A percentile compares a stretch with the other conserved stretches of the same genome.
phyloP scores from a whole-genome alignment of 2,113 vertebrate species.

The Peucedramus taeniatus region DNA sequence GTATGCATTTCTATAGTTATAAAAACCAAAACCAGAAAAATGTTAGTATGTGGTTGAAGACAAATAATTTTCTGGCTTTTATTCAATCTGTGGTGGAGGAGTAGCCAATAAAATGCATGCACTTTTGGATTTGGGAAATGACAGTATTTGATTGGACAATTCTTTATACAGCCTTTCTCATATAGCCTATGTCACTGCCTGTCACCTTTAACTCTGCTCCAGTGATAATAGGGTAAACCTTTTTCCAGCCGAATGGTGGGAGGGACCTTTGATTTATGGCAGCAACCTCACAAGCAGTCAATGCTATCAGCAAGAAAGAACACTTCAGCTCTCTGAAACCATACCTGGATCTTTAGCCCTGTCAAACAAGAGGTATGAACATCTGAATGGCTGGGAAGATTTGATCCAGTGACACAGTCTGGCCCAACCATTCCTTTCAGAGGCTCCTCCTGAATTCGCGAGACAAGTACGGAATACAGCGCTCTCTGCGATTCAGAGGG shows the following conservation, averaged over 20 bases:
- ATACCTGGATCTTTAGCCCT: constrained; percentile 90
- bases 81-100: background rate
- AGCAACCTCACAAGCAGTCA: background rate
- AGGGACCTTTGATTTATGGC: background rate
- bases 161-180: background rate
- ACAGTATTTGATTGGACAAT: background rate
- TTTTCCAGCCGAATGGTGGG: background rate
- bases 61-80: background rate
- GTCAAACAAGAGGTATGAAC: constrained; percentile 91
- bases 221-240: background rate
- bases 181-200: background rate
- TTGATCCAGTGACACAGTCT: constrained; percentile 93
- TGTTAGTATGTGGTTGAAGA: background rate
- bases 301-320: background rate
- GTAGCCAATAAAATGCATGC: background rate
- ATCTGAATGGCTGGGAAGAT: constrained; percentile 93
- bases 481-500: constrained; percentile 81
- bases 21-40: background rate
- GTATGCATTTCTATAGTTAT: background rate
- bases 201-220: background rate
- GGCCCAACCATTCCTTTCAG: constrained; percentile 78
- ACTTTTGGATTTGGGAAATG: background rate
- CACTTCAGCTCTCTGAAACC: background rate
- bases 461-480: constrained; percentile 72
- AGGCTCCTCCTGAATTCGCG: constrained; percentile 78